Conservation (phyloP, 2,113 vertebrate species). For the Melanerpes aurifrons region DNA sequence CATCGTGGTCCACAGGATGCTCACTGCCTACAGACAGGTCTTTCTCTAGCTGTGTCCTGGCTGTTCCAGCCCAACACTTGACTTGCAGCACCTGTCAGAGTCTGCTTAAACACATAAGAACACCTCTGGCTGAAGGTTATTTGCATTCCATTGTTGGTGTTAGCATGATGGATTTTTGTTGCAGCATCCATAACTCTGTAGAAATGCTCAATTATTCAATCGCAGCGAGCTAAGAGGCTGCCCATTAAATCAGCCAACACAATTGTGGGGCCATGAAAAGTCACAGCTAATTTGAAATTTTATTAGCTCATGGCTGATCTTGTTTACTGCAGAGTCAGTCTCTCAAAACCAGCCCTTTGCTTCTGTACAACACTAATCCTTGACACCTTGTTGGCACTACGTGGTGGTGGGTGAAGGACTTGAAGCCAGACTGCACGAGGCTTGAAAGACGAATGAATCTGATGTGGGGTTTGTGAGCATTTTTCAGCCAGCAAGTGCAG, state of each 20-base stretch:
- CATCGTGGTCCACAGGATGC: accelerated
- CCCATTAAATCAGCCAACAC: constrained; percentile 76
- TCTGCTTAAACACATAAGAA: constrained; percentile 76
- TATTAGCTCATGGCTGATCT: constrained; percentile 73
- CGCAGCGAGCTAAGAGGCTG: constrained; percentile 78
- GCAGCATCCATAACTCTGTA: constrained; percentile 86
- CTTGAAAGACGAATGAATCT: background rate
- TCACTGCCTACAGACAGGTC: background rate
- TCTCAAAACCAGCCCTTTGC: constrained; percentile 49
- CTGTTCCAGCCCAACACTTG: constrained; percentile 55
- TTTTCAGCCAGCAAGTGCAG: background rate
- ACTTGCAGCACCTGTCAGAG: constrained; percentile 75
- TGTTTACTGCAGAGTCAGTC: constrained; percentile 60
- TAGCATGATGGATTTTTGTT: constrained; percentile 82
- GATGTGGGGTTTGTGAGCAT: background rate
- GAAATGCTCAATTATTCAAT: constrained; percentile 88
- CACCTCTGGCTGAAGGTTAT: constrained; percentile 73
- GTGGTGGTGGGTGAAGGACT: background rate
- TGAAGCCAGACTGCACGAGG: background rate
- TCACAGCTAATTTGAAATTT: constrained; percentile 81
- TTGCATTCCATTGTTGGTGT: constrained; percentile 83
- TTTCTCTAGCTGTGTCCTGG: background rate
- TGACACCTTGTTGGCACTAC: background rate
- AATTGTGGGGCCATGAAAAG: constrained; percentile 74
- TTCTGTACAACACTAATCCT: constrained; percentile 19